Evolutionary conservation across 2,888 invertebrate species (phyloP).

Genomic region (Tortricodes alternella): DNA sequence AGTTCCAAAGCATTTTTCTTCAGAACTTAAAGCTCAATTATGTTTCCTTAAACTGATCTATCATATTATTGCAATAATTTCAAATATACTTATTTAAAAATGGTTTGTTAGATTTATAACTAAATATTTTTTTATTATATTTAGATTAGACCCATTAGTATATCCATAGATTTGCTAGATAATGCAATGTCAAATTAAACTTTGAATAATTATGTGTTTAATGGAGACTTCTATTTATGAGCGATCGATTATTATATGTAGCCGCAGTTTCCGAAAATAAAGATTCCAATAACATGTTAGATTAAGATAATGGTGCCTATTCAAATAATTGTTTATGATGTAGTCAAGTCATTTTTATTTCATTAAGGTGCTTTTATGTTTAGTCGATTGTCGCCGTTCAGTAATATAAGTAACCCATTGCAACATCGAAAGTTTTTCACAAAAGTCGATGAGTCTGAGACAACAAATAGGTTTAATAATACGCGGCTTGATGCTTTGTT

Average conservation of each 20-base stretch:
- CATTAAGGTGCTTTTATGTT: conserved; percentile 44
- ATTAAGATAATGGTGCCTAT: conserved; percentile 74
- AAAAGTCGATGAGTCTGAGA: not conserved
- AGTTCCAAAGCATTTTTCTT: no score
- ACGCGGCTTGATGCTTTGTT: not conserved
- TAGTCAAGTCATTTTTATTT: conserved; percentile 30
- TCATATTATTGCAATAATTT: no score
- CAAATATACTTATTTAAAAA: no score
- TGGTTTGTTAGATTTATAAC: no score
- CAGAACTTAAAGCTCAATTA: no score
- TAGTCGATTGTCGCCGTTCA: conserved; percentile 7
- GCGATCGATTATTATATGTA: not conserved
- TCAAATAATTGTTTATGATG: conserved; percentile 45
- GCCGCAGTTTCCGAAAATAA: not conserved
- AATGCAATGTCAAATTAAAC: no score
- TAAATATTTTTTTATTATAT: no score
- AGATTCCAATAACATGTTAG: conserved; percentile 48
- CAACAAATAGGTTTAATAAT: conserved; percentile 1
- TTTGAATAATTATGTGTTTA: no score
- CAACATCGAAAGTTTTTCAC: conserved; percentile 22
- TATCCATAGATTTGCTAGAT: conserved; percentile 17
- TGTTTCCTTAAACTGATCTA: no score
- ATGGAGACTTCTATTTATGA: no score
- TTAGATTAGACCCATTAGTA: no score
- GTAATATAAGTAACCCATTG: conserved; percentile 8